These are phyloP conservation scores for Tringa solitaria DNA, from an alignment of 2,113 vertebrate genomes.

Conservation along the genomic window DNA sequence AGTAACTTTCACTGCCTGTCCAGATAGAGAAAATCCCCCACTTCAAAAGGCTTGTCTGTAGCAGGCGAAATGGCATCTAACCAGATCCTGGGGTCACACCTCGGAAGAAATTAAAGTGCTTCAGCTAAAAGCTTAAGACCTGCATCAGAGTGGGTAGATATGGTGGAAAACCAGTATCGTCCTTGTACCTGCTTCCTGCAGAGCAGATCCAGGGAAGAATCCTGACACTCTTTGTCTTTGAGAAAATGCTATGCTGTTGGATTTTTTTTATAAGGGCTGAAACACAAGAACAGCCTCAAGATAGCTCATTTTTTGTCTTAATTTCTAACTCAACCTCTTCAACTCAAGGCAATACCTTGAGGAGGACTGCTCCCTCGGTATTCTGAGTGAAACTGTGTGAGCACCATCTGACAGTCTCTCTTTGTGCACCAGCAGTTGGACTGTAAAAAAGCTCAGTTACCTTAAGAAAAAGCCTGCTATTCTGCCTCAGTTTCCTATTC, in stretches of 20 bases:
- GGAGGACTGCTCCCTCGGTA: neutral
- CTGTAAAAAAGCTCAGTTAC: neutral
- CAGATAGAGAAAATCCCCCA: neutral
- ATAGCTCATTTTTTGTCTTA: neutral
- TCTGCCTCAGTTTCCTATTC: neutral
- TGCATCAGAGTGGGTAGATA: neutral
- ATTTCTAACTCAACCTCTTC: neutral
- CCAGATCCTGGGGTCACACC: neutral
- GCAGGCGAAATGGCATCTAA: neutral
- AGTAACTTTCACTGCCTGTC: neutral
- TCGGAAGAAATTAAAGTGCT: neutral
- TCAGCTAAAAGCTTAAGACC: neutral
- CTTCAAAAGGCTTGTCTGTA: neutral
- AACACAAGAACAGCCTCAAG: neutral
- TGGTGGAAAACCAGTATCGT: neutral
- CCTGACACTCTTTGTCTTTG: neutral
- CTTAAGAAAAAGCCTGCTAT: neutral
- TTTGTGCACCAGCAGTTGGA: neutral
- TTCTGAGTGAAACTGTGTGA: neutral
- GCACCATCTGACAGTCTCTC: neutral
- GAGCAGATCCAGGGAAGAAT: neutral
- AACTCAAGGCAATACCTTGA: neutral
- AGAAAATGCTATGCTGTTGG: neutral
- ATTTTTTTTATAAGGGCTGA: neutral
- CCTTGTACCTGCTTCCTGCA: fast-evolving